phyloP scores from a whole-genome alignment of 2,797 vertebrate species.

The Enteromius fasciolatus region DNA sequence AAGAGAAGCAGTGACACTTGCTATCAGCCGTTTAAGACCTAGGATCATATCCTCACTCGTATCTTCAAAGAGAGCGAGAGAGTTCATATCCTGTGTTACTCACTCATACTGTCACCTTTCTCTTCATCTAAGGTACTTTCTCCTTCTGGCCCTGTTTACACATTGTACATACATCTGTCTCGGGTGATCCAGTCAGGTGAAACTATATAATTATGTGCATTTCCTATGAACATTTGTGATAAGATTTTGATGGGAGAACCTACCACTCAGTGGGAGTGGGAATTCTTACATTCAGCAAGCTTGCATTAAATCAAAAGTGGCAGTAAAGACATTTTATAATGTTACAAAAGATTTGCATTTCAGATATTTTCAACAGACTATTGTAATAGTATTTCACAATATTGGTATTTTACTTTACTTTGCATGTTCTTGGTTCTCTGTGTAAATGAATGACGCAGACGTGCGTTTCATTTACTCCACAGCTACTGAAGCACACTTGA shows the following conservation, averaged over 20 bases:
- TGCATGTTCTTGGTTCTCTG: too few relatives aligned
- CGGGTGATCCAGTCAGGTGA: not conserved
- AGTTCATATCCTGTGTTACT: conserved; percentile 6
- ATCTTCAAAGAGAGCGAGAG: conserved; percentile 7
- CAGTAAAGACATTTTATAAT: not conserved
- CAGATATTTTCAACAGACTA: not conserved
- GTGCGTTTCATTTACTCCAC: too few relatives aligned
- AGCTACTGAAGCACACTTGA: too few relatives aligned
- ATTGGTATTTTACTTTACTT: not conserved
- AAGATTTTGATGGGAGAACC: not conserved
- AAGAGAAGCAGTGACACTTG: conserved; percentile 41
- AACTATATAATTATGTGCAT: not conserved
- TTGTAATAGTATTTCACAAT: not conserved
- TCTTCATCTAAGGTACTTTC: conserved; percentile 21
- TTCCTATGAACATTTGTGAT: not conserved
- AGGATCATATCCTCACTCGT: conserved; percentile 28
- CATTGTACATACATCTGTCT: not conserved
- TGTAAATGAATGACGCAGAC: too few relatives aligned
- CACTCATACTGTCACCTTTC: conserved; percentile 7
- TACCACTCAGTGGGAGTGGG: not conserved
- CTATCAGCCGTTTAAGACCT: conserved; percentile 29
- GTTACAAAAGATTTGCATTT: not conserved
- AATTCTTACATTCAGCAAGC: not conserved
- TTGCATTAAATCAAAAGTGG: not conserved
- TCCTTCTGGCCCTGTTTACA: not conserved